A percentile compares a stretch with the other conserved stretches of the same genome.
phyloP scores from a whole-genome alignment of 1,140 invertebrate genomes.

The Aphaenogaster floridana region DNA sequence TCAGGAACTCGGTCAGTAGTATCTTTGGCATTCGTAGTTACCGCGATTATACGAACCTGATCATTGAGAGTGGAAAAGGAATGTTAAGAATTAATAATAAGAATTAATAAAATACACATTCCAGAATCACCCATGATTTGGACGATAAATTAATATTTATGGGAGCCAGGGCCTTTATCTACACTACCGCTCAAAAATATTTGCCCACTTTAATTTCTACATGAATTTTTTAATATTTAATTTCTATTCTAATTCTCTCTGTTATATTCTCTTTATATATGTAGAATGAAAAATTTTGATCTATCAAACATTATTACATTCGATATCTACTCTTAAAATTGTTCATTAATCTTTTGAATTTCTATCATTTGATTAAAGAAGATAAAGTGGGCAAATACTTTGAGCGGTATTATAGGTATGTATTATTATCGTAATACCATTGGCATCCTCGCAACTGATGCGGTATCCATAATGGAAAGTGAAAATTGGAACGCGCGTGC shows the following conservation, averaged over 20 bases:
- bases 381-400: too few species aligned
- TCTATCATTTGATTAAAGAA: too few species aligned
- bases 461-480: constrained; percentile 83
- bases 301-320: too few species aligned
- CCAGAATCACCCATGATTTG: neutral
- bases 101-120: neutral
- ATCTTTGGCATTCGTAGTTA: neutral
- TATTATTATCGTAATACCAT: neutral
- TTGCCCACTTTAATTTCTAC: too few species aligned
- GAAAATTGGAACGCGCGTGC: constrained; percentile 82
- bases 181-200: too few species aligned
- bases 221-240: too few species aligned
- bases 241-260: too few species aligned
- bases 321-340: too few species aligned
- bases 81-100: neutral
- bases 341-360: too few species aligned
- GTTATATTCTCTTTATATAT: too few species aligned
- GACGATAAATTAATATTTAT: neutral
- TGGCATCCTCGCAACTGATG: neutral
- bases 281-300: too few species aligned
- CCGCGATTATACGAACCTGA: neutral
- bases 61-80: neutral
- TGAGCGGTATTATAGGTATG: too few species aligned
- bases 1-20: neutral
- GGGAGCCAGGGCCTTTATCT: neutral